A percentile compares a stretch with the other conserved stretches of the same genome.
These are phyloP conservation scores for Yponomeuta cagnagella DNA, from an alignment of 2,888 invertebrate genomes.

Conservation along the genomic window DNA sequence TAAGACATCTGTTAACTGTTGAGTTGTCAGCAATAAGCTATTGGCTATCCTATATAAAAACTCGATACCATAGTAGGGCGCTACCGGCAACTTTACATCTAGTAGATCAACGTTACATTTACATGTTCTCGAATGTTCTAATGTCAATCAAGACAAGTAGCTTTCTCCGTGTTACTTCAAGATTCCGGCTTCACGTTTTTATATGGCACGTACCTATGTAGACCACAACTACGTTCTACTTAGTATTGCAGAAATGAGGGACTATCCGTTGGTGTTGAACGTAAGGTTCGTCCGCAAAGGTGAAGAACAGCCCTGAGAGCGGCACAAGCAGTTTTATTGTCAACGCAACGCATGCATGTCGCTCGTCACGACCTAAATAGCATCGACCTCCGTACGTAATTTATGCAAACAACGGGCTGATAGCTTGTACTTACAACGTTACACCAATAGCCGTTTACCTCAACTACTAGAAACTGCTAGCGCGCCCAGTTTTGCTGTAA, in stretches of 20 bases:
- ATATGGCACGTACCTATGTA: no score
- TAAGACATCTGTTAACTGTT: no score
- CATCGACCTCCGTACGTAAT: constrained; percentile 33
- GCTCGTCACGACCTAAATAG: constrained; percentile 48
- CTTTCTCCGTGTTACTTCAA: no score
- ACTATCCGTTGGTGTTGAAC: not conserved
- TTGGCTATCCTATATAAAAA: no score
- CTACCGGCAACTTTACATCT: no score
- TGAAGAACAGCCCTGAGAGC: not conserved
- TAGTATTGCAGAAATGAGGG: not conserved
- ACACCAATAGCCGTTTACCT: constrained; percentile 13
- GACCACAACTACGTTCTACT: no score
- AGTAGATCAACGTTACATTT: no score
- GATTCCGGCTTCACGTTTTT: no score
- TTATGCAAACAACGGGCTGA: constrained; percentile 33
- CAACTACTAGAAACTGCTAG: constrained; percentile 10
- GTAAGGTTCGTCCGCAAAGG: not conserved
- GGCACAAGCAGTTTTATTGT: constrained; percentile 27
- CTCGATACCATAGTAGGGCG: no score
- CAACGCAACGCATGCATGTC: constrained; percentile 25
- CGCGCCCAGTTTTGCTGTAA: not conserved
- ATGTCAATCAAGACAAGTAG: no score
- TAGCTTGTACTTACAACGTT: not conserved
- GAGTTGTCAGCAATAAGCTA: no score
- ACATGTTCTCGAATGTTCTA: no score